A percentile compares a stretch with the other conserved stretches of the same genome.
phyloP scores from a whole-genome alignment of 2,113 vertebrate genomes.

The Chinchilla lanigera region DNA sequence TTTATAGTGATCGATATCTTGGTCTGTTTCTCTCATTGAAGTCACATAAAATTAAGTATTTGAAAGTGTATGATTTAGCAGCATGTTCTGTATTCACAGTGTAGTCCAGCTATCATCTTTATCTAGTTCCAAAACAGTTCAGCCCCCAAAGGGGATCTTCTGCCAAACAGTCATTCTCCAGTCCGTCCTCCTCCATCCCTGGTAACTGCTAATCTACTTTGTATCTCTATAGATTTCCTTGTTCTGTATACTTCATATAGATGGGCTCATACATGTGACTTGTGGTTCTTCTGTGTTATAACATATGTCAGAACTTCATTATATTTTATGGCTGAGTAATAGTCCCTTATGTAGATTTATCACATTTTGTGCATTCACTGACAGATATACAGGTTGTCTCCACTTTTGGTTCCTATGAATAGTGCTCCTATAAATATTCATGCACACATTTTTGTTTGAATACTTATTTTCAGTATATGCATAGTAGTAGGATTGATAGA shows the following conservation, averaged over 20 bases:
- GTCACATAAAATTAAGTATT: background rate
- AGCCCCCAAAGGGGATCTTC: background rate
- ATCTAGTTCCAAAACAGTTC: background rate
- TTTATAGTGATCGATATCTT: background rate
- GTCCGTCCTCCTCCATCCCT: background rate
- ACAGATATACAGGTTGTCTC: background rate
- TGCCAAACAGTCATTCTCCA: background rate
- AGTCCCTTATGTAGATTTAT: background rate
- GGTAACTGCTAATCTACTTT: background rate
- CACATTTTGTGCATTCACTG: background rate
- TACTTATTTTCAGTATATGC: background rate
- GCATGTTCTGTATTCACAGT: background rate
- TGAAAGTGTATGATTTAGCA: background rate
- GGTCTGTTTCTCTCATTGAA: background rate
- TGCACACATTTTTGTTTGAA: background rate
- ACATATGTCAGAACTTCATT: background rate
- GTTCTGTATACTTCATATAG: background rate
- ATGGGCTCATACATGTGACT: background rate
- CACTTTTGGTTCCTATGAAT: background rate
- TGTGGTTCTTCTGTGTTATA: background rate
- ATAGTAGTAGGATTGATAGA: background rate
- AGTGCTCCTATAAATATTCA: background rate
- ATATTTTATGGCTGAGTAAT: background rate
- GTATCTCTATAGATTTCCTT: background rate
- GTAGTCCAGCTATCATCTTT: background rate